A percentile compares a stretch with the other conserved stretches of the same genome.
Evolutionary conservation across 2,888 invertebrate genomes (phyloP).

Genomic region (Leucophenga maculata): DNA sequence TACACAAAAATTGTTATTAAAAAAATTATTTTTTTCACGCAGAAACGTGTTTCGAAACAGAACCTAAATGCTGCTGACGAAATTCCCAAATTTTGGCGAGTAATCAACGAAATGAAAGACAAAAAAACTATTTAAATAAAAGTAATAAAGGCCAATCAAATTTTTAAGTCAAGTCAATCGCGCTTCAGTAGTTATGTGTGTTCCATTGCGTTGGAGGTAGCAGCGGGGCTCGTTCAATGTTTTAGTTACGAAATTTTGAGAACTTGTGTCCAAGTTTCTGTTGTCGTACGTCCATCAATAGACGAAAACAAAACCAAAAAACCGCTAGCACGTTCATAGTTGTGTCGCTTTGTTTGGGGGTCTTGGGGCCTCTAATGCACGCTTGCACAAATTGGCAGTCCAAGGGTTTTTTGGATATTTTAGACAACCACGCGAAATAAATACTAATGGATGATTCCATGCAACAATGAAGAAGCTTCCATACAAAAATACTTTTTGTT

Average conservation of each 20-base stretch:
- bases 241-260: constrained; percentile 17
- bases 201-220: not conserved
- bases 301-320: constrained; percentile 1
- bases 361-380: constrained; percentile 14
- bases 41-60: not conserved
- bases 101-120: not conserved
- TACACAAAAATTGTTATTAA: not conserved
- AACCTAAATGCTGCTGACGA: not conserved
- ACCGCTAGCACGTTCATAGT: constrained; percentile 13
- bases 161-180: not conserved
- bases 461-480: too few relatives aligned
- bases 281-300: constrained; percentile 28
- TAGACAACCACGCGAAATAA: too few relatives aligned
- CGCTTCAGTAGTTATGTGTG: not conserved
- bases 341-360: not conserved
- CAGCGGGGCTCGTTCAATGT: not conserved
- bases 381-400: constrained; percentile 4
- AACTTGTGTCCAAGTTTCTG: constrained; percentile 4
- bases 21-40: not conserved
- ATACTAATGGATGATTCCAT: too few relatives aligned
- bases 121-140: not conserved
- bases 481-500: not conserved
- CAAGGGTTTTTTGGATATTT: not conserved
- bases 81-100: not conserved
- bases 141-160: constrained; percentile 14